These are phyloP conservation scores for Calephelis perditalis DNA, from an alignment of 2,888 invertebrate species.

Conservation along the genomic window DNA sequence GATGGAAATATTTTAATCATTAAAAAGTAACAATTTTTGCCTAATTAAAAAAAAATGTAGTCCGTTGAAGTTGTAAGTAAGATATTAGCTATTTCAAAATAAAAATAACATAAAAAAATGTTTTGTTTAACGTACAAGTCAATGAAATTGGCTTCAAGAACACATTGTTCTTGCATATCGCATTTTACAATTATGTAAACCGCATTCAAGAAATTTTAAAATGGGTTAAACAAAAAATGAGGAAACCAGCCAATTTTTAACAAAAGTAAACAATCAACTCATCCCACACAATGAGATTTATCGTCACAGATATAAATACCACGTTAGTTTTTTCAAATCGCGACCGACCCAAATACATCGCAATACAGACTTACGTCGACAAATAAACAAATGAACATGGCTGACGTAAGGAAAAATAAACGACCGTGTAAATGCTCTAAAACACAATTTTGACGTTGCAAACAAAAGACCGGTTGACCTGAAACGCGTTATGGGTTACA, in stretches of 20 bases:
- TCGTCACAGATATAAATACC: constrained; percentile 65
- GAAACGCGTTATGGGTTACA: background rate
- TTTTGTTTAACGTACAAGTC: too few species aligned
- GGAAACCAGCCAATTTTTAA: constrained; percentile 32
- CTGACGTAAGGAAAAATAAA: constrained; percentile 29
- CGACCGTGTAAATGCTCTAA: constrained; percentile 18
- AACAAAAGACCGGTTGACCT: constrained; percentile 10
- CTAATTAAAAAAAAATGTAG: too few species aligned
- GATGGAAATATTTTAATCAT: too few species aligned
- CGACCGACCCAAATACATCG: constrained; percentile 39
- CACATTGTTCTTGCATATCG: too few species aligned
- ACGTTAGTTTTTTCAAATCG: constrained; percentile 51
- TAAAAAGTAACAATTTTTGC: too few species aligned
- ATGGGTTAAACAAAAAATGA: constrained; percentile 10
- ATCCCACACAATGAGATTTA: constrained; percentile 69
- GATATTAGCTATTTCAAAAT: too few species aligned
- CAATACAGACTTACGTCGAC: constrained; percentile 36
- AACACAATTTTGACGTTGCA: constrained; percentile 6
- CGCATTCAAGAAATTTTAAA: too few species aligned
- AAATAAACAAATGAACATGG: constrained; percentile 35
- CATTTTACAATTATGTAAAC: too few species aligned
- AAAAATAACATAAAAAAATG: too few species aligned
- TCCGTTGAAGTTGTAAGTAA: too few species aligned
- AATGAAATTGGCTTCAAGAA: too few species aligned
- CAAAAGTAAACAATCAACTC: constrained; percentile 48